Conservation (phyloP, 2,797 vertebrate genomes). For the Ceryle rudis region DNA sequence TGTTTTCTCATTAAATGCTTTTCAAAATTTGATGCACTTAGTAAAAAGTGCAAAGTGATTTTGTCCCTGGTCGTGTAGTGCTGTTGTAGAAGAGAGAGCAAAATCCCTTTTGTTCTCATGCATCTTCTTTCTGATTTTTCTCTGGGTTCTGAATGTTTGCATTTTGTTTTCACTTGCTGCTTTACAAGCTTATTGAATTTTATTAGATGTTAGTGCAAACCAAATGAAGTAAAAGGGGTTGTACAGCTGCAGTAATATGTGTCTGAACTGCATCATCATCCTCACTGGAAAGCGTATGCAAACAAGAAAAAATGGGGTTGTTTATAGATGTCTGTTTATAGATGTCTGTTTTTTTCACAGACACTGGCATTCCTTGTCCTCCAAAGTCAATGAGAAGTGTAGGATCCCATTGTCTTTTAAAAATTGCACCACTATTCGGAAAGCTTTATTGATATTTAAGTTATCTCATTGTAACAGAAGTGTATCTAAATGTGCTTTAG, state of each 20-base stretch:
- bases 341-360: not conserved
- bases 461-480: not conserved
- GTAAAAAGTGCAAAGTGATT: not conserved
- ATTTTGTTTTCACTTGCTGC: conserved; percentile 4
- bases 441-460: not conserved
- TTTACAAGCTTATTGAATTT: conserved; percentile 31
- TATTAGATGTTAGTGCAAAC: conserved; percentile 26
- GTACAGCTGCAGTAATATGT: conserved; percentile 24
- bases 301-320: not conserved
- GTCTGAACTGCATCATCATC: conserved; percentile 12
- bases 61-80: not conserved
- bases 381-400: not conserved
- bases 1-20: not conserved
- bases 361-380: not conserved
- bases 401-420: not conserved
- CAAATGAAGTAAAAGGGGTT: conserved; percentile 11
- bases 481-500: not conserved
- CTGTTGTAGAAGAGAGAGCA: not conserved
- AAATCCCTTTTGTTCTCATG: not conserved
- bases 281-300: not conserved
- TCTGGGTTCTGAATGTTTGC: not conserved
- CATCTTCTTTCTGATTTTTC: not conserved
- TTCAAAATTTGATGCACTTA: not conserved
- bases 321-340: too few relatives aligned
- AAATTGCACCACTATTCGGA: not conserved